Evolutionary conservation across 1,140 invertebrate species (phyloP).

Genomic region (Monomorium pharaonis): DNA sequence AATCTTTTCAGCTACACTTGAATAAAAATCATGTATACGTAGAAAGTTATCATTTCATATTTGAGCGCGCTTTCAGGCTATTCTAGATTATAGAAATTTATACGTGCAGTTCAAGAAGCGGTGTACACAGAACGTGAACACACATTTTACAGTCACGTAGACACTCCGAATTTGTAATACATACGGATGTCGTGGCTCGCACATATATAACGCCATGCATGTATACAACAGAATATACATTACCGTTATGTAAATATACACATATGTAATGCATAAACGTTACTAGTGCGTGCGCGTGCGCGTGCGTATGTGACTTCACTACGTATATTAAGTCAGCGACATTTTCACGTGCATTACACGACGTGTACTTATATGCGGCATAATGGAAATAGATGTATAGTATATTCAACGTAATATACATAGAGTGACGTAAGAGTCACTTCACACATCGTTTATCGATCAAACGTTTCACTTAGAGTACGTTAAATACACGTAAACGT

Average conservation of each 20-base stretch:
- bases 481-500: not conserved
- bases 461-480: slow-evolving; percentile 32
- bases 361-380: slow-evolving; percentile 27
- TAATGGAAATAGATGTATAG: slow-evolving; percentile 43
- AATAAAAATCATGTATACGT: slow-evolving; percentile 2
- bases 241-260: slow-evolving; percentile 37
- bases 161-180: slow-evolving; percentile 50
- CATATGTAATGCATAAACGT: slow-evolving; percentile 38
- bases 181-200: slow-evolving; percentile 41
- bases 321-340: slow-evolving; percentile 51
- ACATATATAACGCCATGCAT: slow-evolving; percentile 34
- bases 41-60: slow-evolving; percentile 33
- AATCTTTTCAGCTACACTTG: not conserved
- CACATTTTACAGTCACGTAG: slow-evolving; percentile 49
- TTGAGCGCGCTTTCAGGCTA: slow-evolving; percentile 3
- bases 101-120: slow-evolving; percentile 32
- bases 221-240: slow-evolving; percentile 27
- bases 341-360: slow-evolving; percentile 34
- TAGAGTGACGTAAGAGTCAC: slow-evolving; percentile 33
- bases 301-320: not conserved
- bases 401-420: slow-evolving; percentile 10
- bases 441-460: slow-evolving; percentile 42
- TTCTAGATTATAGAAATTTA: slow-evolving; percentile 38
- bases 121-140: slow-evolving; percentile 1
- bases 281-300: not conserved